Base-by-base conservation (phyloP, 1,140 invertebrate genomes). In the Drosophila mayri region DNA sequence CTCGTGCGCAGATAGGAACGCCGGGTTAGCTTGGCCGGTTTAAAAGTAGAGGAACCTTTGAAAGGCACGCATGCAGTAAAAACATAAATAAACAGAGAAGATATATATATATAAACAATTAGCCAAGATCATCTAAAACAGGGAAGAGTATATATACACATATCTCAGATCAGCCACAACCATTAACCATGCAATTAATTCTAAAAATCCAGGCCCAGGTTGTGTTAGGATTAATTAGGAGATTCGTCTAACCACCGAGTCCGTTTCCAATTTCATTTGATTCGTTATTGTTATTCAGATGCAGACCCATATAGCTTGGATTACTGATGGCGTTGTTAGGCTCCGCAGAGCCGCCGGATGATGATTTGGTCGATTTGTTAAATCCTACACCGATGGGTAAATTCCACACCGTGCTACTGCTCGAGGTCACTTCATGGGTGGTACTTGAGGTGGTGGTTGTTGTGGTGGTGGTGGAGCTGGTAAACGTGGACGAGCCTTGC, bases 241-340 rank as follows among this genome's bases (percentile, higher is more conserved):
- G 22, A 16, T 43, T 49, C 54, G 60, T 71, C 83, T 86, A 87
- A 86, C 79, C 81, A 90, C 90, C 90, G 72, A 81, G 61, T 90
- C 80, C 90, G 65, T 64, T 75, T 90, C 84, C 91, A 76, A 74
- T 64, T 88, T 81, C 91, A 76, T 57, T 50, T 77, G 74, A 38
- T 49, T 91, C 91, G 81, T 84, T 87, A 92, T 92, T 92, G 79
- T 87, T 92, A 88, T 90, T 85, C 76, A 88, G 61, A 81, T 88
- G 85, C 55, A 92, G 83, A 80, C 91, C 86, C 91, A 92, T 92
- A 64, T 92, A 92, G 86, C 88, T 92, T 91, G 91, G 91, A 87
- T 92, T 92, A 91, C 90, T 92, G 78, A 92, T 91, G 88, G 91
- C 90, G 70, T 92, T 92, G 74, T 22, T 55, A 7, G 88, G 79